Conservation (phyloP, 2,113 vertebrate species). For the Fukomys damarensis region DNA sequence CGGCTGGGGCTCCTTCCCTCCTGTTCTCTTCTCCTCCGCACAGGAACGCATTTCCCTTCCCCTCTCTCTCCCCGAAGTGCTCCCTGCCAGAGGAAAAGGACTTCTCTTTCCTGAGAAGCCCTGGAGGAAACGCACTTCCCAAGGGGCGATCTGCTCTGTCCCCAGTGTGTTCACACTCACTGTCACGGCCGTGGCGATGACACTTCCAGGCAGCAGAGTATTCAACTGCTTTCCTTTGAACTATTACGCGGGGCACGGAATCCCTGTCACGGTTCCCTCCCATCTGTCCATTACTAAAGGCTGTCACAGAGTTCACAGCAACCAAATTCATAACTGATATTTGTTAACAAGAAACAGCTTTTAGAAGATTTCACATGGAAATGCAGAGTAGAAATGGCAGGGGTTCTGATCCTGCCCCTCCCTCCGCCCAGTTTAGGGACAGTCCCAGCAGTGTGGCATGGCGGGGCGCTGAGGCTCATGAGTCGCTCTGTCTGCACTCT, state of each 20-base stretch:
- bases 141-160: slow-evolving; percentile 62
- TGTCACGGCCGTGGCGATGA: slow-evolving; percentile 70
- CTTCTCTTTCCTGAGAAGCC: slow-evolving; percentile 54
- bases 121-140: slow-evolving; percentile 69
- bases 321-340: slow-evolving; percentile 71
- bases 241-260: slow-evolving; percentile 72
- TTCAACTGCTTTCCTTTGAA: slow-evolving; percentile 78
- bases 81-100: slow-evolving; percentile 47
- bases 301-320: slow-evolving; percentile 70
- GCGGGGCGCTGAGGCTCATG: neutral
- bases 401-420: fast-evolving
- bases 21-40: neutral
- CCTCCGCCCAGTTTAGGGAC: neutral
- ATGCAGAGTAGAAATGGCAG: neutral
- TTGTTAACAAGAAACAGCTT: slow-evolving; percentile 72
- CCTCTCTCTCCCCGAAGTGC: slow-evolving; percentile 67
- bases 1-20: neutral
- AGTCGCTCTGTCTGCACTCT: neutral
- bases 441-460: neutral
- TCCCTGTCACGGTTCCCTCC: slow-evolving; percentile 62
- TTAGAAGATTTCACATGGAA: neutral
- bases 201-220: slow-evolving; percentile 70
- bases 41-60: neutral
- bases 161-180: slow-evolving; percentile 67
- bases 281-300: neutral